These are phyloP conservation scores for Potorous gilbertii DNA, from an alignment of 2,797 vertebrate species.

Conservation along the genomic window DNA sequence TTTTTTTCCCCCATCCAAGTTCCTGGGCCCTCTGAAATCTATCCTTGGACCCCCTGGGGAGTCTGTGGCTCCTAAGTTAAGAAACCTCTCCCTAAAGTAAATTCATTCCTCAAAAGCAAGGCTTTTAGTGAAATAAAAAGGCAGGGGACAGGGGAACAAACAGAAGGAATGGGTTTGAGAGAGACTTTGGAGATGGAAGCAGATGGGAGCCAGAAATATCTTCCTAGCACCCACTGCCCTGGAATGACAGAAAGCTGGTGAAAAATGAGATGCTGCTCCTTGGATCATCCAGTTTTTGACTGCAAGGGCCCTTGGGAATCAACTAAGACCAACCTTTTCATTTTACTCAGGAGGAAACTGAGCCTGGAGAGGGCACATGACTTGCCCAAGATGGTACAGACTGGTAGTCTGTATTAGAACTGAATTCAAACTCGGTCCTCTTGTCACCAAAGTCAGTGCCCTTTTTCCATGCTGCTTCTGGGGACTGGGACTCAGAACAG, in stretches of 20 bases:
- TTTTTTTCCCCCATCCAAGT: not conserved
- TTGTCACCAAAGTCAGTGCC: not conserved
- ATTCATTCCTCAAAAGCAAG: not conserved
- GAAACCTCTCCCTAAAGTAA: not conserved
- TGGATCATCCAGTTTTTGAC: not conserved
- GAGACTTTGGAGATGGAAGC: conserved; percentile 8
- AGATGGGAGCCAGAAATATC: conserved; percentile 25
- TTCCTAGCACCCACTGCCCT: not conserved
- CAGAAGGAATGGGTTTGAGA: not conserved
- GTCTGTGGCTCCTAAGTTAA: not conserved
- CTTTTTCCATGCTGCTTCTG: not conserved
- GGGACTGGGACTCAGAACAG: not conserved
- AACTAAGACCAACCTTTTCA: not conserved
- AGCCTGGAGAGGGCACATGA: not conserved
- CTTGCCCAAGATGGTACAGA: not conserved
- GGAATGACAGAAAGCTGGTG: not conserved
- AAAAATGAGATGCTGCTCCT: conserved; percentile 19
- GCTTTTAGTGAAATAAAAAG: conserved; percentile 60
- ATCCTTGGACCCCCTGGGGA: not conserved
- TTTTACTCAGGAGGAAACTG: not conserved
- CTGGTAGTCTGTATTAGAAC: not conserved
- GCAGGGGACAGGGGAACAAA: not conserved
- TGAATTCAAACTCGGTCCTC: not conserved
- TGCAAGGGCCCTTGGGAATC: not conserved
- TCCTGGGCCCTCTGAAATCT: not conserved